These are phyloP conservation scores for Aviceda leuphotes DNA, from an alignment of 2,797 vertebrate species.

Conservation along the genomic window DNA sequence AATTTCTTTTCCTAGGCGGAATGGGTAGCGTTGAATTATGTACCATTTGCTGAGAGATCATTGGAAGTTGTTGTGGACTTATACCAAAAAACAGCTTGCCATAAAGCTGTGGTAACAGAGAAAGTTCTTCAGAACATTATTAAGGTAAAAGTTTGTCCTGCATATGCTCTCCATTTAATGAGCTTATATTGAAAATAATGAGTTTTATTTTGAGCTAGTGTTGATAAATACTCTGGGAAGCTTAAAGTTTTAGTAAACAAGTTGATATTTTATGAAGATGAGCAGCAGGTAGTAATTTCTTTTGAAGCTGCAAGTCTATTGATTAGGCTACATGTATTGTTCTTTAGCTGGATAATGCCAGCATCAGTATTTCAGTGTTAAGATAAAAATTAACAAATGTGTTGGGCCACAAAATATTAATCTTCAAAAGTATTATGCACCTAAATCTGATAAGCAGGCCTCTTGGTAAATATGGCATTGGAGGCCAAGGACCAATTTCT, in stretches of 20 bases:
- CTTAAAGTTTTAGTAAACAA: neutral
- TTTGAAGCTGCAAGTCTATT: neutral
- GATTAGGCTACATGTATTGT: neutral
- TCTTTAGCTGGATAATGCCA: neutral
- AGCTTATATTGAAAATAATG: neutral
- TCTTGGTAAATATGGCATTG: neutral
- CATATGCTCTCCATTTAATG: neutral
- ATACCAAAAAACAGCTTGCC: slow-evolving; percentile 98
- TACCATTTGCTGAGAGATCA: slow-evolving; percentile 97
- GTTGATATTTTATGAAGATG: neutral
- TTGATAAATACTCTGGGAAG: neutral
- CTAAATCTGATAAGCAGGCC: neutral
- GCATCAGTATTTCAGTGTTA: neutral
- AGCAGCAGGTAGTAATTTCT: neutral
- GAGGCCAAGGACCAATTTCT: neutral
- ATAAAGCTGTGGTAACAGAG: slow-evolving; percentile 97
- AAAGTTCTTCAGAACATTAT: slow-evolving; percentile 95
- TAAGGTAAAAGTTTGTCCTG: slow-evolving; percentile 82
- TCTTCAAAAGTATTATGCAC: neutral
- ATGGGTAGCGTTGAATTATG: slow-evolving; percentile 99
- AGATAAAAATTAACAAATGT: neutral
- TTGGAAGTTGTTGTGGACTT: slow-evolving; percentile 96
- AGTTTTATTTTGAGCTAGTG: slow-evolving; percentile 1
- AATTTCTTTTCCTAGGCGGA: slow-evolving; percentile 86
- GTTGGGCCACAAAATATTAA: neutral